phyloP scores from a whole-genome alignment of 2,888 invertebrate genomes.

The Chouioia cunea region DNA sequence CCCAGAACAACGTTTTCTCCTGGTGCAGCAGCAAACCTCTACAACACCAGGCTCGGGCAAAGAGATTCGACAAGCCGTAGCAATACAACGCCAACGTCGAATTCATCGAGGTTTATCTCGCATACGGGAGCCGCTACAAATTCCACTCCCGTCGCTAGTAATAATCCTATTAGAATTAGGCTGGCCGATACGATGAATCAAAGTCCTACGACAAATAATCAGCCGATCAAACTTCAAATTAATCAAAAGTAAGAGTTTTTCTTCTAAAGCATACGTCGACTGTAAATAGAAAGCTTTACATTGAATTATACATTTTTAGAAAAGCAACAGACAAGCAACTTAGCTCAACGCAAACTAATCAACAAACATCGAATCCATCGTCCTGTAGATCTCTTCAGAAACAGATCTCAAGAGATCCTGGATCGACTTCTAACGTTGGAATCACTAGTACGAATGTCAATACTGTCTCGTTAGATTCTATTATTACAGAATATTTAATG shows the following conservation, averaged over 20 bases:
- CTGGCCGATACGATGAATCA: conserved; percentile 60
- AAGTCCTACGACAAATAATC: conserved; percentile 56
- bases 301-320: conserved; percentile 48
- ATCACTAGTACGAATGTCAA: conserved; percentile 61
- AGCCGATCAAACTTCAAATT: conserved; percentile 64
- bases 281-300: not conserved
- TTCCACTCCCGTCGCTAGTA: conserved; percentile 55
- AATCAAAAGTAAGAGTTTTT: conserved; percentile 51
- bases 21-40: conserved; percentile 64
- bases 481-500: conserved; percentile 95
- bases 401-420: conserved; percentile 67
- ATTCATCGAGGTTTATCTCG: conserved; percentile 60
- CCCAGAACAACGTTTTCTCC: conserved; percentile 62
- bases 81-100: conserved; percentile 60
- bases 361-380: conserved; percentile 37
- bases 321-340: conserved; percentile 53
- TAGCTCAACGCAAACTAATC: conserved; percentile 37
- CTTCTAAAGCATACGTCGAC: not conserved
- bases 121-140: conserved; percentile 56
- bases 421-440: conserved; percentile 61
- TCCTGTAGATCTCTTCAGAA: conserved; percentile 72
- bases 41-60: conserved; percentile 59
- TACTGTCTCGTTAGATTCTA: conserved; percentile 84
- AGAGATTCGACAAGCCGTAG: conserved; percentile 57
- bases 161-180: conserved; percentile 59